Percentiles rank a stretch among this genome's conserved stretches.
phyloP scores from a whole-genome alignment of 2,113 vertebrate species.

The Phoenicopterus ruber region DNA sequence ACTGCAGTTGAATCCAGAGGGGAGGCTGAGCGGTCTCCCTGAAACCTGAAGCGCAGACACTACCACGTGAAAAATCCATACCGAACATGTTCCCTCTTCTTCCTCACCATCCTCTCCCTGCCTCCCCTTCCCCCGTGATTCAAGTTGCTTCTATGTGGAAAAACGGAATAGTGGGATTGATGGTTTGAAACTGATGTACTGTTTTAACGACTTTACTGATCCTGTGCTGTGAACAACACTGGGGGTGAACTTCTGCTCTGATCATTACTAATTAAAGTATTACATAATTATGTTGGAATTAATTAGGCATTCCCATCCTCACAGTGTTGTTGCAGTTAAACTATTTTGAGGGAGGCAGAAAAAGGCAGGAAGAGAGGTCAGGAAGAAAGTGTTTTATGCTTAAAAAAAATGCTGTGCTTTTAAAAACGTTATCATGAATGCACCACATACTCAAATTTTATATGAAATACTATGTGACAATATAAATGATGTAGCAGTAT shows the following conservation, averaged over 20 bases:
- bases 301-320: neutral
- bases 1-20: neutral
- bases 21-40: accelerated
- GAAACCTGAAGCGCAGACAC: neutral
- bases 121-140: neutral
- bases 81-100: neutral
- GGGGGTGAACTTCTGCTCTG: neutral
- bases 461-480: neutral
- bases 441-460: neutral
- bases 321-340: neutral
- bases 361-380: neutral
- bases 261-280: neutral
- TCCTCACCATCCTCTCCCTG: neutral
- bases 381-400: neutral
- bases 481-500: neutral
- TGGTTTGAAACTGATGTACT: neutral
- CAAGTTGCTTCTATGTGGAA: neutral
- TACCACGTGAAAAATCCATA: neutral
- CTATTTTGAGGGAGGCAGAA: neutral
- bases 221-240: accelerated
- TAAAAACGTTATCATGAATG: neutral
- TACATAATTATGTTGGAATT: neutral
- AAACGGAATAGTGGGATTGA: neutral
- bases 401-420: neutral
- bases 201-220: neutral